Evolutionary conservation across 2,888 invertebrate genomes (phyloP).

Genomic region (Tetanocera ferruginea): DNA sequence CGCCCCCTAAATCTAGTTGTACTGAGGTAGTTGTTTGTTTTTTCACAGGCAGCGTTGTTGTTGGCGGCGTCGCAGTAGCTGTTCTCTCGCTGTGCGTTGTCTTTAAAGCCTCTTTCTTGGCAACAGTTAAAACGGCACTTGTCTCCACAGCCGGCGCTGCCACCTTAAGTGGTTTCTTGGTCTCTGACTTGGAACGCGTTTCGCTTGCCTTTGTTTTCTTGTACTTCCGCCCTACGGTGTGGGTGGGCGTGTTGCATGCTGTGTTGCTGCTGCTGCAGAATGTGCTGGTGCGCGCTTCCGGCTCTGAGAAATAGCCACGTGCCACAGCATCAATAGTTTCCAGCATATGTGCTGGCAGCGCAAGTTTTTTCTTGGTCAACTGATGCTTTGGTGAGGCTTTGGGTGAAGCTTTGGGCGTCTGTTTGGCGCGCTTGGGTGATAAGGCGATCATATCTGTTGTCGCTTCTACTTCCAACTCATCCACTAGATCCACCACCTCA

Average conservation of each 20-base stretch:
- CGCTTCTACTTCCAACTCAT: slow-evolving; percentile 39
- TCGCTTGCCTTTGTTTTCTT: slow-evolving; percentile 50
- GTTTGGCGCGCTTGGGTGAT: not conserved
- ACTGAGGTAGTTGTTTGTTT: slow-evolving; percentile 49
- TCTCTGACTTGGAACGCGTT: slow-evolving; percentile 70
- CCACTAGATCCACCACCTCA: slow-evolving; percentile 44
- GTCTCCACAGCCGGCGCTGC: slow-evolving; percentile 9
- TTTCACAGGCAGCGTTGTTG: slow-evolving; percentile 19
- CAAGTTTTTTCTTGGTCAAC: slow-evolving; percentile 55
- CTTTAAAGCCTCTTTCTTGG: slow-evolving; percentile 8
- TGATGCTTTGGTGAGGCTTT: slow-evolving; percentile 58
- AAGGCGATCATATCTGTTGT: not conserved
- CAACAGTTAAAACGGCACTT: slow-evolving; percentile 16
- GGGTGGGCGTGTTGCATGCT: slow-evolving; percentile 11
- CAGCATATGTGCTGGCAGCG: slow-evolving; percentile 58
- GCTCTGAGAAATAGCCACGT: slow-evolving; percentile 68
- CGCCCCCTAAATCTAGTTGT: slow-evolving; percentile 6
- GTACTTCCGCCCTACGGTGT: slow-evolving; percentile 42
- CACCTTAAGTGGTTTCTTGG: slow-evolving; percentile 64
- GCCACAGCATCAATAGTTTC: slow-evolving; percentile 62
- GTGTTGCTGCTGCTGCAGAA: not conserved
- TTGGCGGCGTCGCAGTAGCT: not conserved
- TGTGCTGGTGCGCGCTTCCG: slow-evolving; percentile 59
- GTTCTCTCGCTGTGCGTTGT: slow-evolving; percentile 22
- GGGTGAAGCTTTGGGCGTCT: slow-evolving; percentile 44